Percentiles rank a stretch among this genome's conserved stretches.
Evolutionary conservation across 1,140 invertebrate genomes (phyloP).

Genomic region (Portunus trituberculatus): DNA sequence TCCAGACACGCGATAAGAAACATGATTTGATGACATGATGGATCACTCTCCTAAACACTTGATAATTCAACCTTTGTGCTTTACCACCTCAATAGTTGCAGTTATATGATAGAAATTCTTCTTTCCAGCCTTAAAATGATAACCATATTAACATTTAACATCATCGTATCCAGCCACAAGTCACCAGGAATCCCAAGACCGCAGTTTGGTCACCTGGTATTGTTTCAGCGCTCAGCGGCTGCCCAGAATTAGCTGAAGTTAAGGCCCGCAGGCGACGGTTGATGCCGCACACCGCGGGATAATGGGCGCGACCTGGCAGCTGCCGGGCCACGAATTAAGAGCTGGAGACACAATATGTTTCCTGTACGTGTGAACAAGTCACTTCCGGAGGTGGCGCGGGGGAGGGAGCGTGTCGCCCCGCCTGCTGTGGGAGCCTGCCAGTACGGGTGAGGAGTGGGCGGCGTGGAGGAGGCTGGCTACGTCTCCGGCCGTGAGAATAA

Average conservation of each 20-base stretch:
- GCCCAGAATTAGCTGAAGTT: constrained; percentile 42
- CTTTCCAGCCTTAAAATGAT: neutral
- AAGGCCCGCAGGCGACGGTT: constrained; percentile 54
- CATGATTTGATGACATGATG: neutral
- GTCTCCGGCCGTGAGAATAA: neutral
- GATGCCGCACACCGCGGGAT: constrained; percentile 39
- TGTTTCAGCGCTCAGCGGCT: constrained; percentile 40
- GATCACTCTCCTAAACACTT: neutral
- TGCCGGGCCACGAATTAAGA: constrained; percentile 67
- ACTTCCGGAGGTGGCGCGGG: constrained; percentile 59
- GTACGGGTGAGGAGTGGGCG: neutral
- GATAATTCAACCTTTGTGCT: too few relatives aligned
- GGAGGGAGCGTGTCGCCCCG: constrained; percentile 27
- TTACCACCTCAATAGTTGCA: neutral
- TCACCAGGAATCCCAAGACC: neutral
- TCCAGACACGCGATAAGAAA: neutral
- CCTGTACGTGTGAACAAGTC: constrained; percentile 73
- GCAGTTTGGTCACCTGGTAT: neutral
- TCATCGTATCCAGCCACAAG: neutral
- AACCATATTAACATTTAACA: neutral
- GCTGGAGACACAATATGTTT: constrained; percentile 72
- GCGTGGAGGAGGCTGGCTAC: neutral
- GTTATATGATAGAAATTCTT: neutral
- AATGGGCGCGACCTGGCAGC: constrained; percentile 61
- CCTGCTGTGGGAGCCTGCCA: neutral